Evolutionary conservation across 92 coral and sea anemone genomes (phyloP), one percentile per base, ranked within the genome.

Genomic region (Montipora capitata): DNA sequence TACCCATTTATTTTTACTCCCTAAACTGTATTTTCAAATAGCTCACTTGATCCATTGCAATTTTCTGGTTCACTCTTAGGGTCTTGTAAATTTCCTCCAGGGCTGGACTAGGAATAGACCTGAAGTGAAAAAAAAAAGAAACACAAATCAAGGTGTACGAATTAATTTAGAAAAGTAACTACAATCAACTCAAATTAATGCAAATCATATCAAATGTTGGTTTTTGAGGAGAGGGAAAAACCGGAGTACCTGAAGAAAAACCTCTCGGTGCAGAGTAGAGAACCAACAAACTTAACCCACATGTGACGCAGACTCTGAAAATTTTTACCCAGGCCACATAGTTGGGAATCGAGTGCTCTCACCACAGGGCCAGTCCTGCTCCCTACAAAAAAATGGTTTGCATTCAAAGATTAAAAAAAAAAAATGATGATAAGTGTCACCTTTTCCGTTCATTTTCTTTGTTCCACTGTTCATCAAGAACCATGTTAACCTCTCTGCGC

Each of bases 391-490:
- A 45, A 45, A 45, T 45, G 9, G 51, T 8, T 45, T 45, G 51
- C 9, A 45, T 11, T 2, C 17, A 14, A 59, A 35, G 3, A 70
- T 7, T 5, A 0, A 40, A 39, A 10, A 13, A 13, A 10, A 40
- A 40, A 2, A 7, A 18, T 74, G 5, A 4, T 43, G 11, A 4
- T 6, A 8, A 40, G 38, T 49, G 45, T 48, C 62, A 95, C 99
- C 92, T 93, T 54, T 68, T 79, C 14, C 77, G 76, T 52, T 90
- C 90, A 64, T 97, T 95, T 65, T 97, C 94, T 68, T 97, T 95
- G 82, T 97, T 91, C 99, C 99, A 97, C 58, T 94, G 95, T 65
- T 97, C 99, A 57, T 97, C 98, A 65, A 97, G 89, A 10, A 87
- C 86, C 87, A 97, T 70, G 70, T 95, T 94, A 3, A 97, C 95